phyloP scores from a whole-genome alignment of 2,888 invertebrate genomes.

The Adelphocoris suturalis region DNA sequence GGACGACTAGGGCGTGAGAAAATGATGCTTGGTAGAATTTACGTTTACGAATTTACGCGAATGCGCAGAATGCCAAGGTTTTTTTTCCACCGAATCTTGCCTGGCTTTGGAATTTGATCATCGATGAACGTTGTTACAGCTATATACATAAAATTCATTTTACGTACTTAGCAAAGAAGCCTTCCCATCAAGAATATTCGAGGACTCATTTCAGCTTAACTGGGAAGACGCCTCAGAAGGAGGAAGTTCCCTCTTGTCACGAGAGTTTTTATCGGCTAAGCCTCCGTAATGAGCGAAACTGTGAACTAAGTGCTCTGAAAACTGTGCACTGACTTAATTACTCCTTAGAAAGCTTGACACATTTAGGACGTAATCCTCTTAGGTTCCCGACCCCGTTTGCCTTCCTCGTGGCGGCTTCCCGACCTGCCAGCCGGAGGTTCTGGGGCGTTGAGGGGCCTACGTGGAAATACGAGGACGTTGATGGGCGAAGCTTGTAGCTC shows the following conservation, averaged over 20 bases:
- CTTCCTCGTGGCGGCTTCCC: slow-evolving; percentile 42
- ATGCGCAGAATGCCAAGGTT: too few relatives aligned
- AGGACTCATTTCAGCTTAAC: slow-evolving; percentile 58
- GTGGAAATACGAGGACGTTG: slow-evolving; percentile 31
- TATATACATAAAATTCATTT: not conserved
- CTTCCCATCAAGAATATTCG: slow-evolving; percentile 42
- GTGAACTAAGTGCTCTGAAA: slow-evolving; percentile 68
- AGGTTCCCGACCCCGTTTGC: slow-evolving; percentile 42
- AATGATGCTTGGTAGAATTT: too few relatives aligned
- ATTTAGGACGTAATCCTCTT: slow-evolving; percentile 68
- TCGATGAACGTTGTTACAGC: not conserved
- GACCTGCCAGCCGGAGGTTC: not conserved
- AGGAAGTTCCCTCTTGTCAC: slow-evolving; percentile 53
- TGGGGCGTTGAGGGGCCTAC: not conserved
- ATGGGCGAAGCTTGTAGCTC: not conserved
- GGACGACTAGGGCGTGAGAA: too few relatives aligned
- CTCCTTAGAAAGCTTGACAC: slow-evolving; percentile 68
- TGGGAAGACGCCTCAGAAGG: slow-evolving; percentile 25
- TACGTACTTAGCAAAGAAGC: not conserved
- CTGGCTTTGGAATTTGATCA: too few relatives aligned
- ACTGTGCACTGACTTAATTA: slow-evolving; percentile 69
- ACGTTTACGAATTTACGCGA: too few relatives aligned
- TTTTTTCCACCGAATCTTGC: too few relatives aligned
- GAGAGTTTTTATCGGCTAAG: slow-evolving; percentile 69
- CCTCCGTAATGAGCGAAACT: slow-evolving; percentile 66